Conservation (phyloP, 2,113 vertebrate species). For the Chloroceryle aenea region DNA sequence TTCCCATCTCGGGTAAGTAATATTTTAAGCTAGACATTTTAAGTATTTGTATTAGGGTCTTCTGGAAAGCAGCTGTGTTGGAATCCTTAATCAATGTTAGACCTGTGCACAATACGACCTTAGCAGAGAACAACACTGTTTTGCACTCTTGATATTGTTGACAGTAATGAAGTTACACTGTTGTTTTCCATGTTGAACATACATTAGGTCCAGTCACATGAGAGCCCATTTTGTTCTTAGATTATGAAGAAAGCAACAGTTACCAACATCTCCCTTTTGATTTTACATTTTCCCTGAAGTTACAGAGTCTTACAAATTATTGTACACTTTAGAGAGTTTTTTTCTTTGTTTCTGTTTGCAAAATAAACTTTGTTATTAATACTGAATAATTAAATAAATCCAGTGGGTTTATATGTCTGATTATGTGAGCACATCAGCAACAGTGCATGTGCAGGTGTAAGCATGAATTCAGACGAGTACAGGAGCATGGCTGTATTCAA, state of each 20-base stretch:
- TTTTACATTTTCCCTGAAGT: background rate
- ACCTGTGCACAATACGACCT: background rate
- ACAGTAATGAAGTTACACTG: background rate
- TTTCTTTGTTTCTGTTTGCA: background rate
- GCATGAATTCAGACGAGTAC: background rate
- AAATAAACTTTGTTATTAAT: background rate
- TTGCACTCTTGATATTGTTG: background rate
- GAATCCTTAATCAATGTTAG: background rate
- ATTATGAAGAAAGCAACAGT: background rate
- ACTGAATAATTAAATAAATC: background rate
- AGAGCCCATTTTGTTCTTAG: background rate
- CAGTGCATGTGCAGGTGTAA: background rate
- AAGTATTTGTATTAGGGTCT: background rate
- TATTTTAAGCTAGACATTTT: background rate
- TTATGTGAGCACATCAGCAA: background rate
- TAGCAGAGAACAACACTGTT: background rate
- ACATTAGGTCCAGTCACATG: accelerated
- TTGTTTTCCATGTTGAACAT: background rate
- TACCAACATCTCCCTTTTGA: constrained; percentile 4
- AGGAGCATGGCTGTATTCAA: background rate
- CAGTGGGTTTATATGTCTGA: background rate
- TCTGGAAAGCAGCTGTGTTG: background rate
- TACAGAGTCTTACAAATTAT: background rate
- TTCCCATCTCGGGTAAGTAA: background rate
- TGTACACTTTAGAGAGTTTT: background rate